These are phyloP conservation scores for Dascyllus trimaculatus DNA, from an alignment of 2,113 vertebrate species.

Conservation along the genomic window DNA sequence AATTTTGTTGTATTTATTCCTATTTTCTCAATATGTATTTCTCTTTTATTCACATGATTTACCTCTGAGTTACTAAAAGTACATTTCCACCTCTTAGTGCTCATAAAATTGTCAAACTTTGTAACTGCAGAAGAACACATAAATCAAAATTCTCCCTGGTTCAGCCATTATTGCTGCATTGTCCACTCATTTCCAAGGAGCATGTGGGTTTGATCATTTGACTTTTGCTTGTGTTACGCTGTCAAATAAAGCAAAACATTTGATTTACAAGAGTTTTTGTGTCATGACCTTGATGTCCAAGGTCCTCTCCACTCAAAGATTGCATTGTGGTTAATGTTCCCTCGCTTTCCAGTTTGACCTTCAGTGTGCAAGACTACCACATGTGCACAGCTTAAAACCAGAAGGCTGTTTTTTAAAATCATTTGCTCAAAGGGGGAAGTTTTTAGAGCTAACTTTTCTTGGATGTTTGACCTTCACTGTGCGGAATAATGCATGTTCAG, in stretches of 20 bases:
- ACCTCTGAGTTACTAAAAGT: too few relatives aligned
- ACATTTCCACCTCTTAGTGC: too few relatives aligned
- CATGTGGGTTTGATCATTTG: not conserved
- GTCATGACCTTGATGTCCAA: not conserved
- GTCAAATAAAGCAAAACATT: not conserved
- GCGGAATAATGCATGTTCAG: not conserved
- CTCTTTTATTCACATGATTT: too few relatives aligned
- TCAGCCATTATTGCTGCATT: not conserved
- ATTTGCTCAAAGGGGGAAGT: not conserved
- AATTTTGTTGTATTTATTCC: too few relatives aligned
- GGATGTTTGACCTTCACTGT: conserved; percentile 2
- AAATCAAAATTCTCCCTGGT: too few relatives aligned
- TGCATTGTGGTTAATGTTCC: not conserved
- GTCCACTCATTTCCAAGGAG: not conserved
- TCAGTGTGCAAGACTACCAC: not conserved
- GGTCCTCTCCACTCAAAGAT: not conserved
- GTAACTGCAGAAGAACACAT: not conserved
- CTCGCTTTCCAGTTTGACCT: not conserved
- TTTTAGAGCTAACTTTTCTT: conserved; percentile 1
- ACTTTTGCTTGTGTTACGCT: not conserved
- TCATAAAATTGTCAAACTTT: not conserved
- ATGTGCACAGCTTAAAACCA: not conserved
- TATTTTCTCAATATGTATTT: too few relatives aligned
- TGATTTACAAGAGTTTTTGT: not conserved
- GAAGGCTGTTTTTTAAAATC: conserved; percentile 10